A percentile compares a stretch with the other conserved stretches of the same genome.
phyloP scores from a whole-genome alignment of 1,140 invertebrate species.

The Pachypeltis micranthus region DNA sequence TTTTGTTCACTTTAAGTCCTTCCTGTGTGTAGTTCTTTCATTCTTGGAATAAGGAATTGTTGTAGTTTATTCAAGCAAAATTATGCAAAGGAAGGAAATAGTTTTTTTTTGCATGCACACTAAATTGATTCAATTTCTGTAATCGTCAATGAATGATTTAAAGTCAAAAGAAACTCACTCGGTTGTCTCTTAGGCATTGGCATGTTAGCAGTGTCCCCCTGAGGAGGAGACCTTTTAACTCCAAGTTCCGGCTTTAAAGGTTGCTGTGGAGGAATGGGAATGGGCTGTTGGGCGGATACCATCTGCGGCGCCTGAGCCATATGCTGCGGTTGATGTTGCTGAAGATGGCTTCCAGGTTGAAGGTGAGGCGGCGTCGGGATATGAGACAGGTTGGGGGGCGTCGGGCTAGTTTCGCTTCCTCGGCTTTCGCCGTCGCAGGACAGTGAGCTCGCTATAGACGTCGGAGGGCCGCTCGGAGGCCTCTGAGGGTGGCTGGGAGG shows the following conservation, averaged over 20 bases:
- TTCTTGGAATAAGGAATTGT: no score
- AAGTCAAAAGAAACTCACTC: no score
- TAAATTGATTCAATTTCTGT: no score
- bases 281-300: background rate
- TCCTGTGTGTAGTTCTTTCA: no score
- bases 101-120: no score
- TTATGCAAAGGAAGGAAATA: no score
- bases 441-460: conserved; percentile 31
- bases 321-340: conserved; percentile 33
- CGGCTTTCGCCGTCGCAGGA: conserved; percentile 29
- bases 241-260: conserved; percentile 29
- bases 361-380: conserved; percentile 28
- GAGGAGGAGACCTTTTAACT: conserved; percentile 37
- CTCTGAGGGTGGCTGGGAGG: conserved; percentile 23
- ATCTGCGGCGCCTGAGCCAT: background rate
- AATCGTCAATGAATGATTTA: no score
- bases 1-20: no score
- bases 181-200: conserved; percentile 55
- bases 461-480: conserved; percentile 30
- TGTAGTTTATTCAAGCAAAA: no score
- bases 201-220: conserved; percentile 39
- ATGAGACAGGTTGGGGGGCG: conserved; percentile 23
- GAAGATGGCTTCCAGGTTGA: conserved; percentile 37
- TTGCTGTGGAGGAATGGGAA: conserved; percentile 7
- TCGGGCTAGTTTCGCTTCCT: conserved; percentile 30